Evolutionary conservation across 2,797 vertebrate genomes (phyloP).

Genomic region (Platyrinchus mystaceus): DNA sequence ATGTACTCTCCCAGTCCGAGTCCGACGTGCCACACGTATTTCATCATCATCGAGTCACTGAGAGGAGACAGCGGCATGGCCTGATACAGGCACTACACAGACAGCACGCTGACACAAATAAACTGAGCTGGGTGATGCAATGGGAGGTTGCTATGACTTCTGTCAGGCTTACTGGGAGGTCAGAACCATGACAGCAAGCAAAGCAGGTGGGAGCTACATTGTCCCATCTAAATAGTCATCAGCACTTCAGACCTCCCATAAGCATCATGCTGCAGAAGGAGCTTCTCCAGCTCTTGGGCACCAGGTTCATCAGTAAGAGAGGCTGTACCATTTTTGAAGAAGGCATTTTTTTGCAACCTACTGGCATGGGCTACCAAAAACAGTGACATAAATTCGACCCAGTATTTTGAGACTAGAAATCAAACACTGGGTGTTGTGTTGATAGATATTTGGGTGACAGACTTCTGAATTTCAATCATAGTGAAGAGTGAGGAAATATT

Average conservation of each 20-base stretch:
- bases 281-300: not conserved
- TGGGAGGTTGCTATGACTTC: not conserved
- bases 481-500: not conserved
- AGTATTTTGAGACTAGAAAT: not conserved
- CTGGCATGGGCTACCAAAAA: not conserved
- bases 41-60: not conserved
- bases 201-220: fast-evolving
- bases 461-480: not conserved
- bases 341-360: not conserved
- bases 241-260: not conserved
- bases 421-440: not conserved
- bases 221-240: not conserved
- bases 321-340: not conserved
- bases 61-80: not conserved
- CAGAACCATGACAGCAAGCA: not conserved
- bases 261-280: not conserved
- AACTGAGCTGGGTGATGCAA: not conserved
- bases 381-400: not conserved
- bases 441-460: not conserved
- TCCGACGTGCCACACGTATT: not conserved
- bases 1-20: not conserved
- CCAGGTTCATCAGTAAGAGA: not conserved
- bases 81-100: not conserved
- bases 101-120: not conserved
- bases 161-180: not conserved